These are phyloP conservation scores for Catharus fuscescens DNA, from an alignment of 2,113 vertebrate species.

Conservation along the genomic window DNA sequence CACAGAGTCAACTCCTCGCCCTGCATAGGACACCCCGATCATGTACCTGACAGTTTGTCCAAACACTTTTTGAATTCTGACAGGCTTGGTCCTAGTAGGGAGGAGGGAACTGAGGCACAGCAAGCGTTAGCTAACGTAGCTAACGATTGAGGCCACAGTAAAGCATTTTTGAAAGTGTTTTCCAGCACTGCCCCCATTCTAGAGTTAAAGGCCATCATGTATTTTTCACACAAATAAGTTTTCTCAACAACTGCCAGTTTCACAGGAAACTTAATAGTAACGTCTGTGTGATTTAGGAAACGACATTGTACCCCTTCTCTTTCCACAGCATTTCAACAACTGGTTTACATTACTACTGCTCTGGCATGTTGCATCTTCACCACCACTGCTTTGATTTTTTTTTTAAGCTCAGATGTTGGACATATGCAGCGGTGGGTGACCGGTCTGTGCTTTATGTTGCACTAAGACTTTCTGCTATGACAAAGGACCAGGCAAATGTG, in stretches of 20 bases:
- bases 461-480: too few species aligned
- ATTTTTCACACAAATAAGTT: background rate
- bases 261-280: background rate
- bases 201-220: background rate
- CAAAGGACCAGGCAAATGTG: background rate
- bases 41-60: background rate
- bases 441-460: rapidly evolving
- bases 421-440: rapidly evolving
- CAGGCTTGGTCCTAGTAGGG: background rate
- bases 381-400: background rate
- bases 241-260: background rate
- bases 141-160: background rate
- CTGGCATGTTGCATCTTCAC: background rate
- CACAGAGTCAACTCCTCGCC: background rate
- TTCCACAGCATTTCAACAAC: background rate
- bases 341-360: background rate
- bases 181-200: background rate
- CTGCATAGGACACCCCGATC: background rate
- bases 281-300: background rate
- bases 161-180: background rate
- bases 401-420: background rate
- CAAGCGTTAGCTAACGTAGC: background rate
- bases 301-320: background rate
- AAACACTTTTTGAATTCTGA: background rate
- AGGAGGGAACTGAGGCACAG: background rate